Base-by-base conservation (phyloP, 2,113 vertebrate species). In the Columba janthina region DNA sequence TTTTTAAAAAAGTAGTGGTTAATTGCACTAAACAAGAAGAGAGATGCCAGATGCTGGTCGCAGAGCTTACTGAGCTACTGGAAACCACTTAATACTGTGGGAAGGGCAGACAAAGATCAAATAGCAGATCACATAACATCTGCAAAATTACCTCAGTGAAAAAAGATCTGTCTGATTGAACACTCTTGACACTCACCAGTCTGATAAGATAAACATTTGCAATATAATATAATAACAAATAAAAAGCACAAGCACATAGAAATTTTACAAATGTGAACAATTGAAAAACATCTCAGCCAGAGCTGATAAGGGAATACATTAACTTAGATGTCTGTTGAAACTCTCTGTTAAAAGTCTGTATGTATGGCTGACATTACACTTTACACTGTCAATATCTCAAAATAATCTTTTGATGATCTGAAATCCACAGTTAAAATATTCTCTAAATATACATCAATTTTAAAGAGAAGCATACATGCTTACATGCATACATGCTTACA, bases 101-200 rank as follows among this genome's bases (percentile, higher is more conserved):
- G 24, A 4, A 51, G 19, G n/a, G 38, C 29, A 73, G 65, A 44
- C 29, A 31, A 65, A 56, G 64, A 75, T 51, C 81, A 69, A 65
- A 46, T 1, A 57, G 4, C 8, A 3, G 28, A 28, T 25, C 28
- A 26, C 15, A 62, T 64, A 77, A n/a, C 10, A 40, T 15, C 12
- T 2, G 0, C 11, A 71, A 53, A 88, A 72, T 65, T 40, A 18
- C 11, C 10, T 53, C 25, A 29, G 0, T 36, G 34, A 13, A 13
- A 77, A 67, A 66, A 32, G 2, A 2, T 14, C 15, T 66, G 12
- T 31, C 36, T 50, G 28, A 15, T 11, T 36, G 11, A 57, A 14
- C 6, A 13, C 18, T 60, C 8, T 26, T 56, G 38, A 11, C 10
- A 4, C 21, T 54, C 1, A 0, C 12, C 24, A 72, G 0, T 10